Evolutionary conservation across 2,797 vertebrate genomes (phyloP), one percentile per base, ranked within the genome.

Genomic region (Petrocephalus schoutedeni): DNA sequence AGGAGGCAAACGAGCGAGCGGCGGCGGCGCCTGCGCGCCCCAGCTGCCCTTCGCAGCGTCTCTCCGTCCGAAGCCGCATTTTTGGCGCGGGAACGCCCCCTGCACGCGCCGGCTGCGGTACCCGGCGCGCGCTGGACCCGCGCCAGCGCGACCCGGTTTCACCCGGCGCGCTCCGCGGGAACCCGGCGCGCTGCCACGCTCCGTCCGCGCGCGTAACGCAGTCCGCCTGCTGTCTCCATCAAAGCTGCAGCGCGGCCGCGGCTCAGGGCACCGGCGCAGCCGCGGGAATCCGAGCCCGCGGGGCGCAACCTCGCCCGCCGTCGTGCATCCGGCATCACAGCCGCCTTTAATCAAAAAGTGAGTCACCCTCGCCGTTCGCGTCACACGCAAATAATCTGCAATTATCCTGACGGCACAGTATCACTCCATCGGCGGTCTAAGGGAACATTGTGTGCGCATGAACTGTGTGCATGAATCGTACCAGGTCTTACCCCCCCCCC

Each of bases 131-230:
- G 89, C 89, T 90, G 91, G 90, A 87, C 71, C 54, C 14, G 51
- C 88, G 91, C 91, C 91, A 91, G 87, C 80, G n/a, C 87, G 89
- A 90, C 91, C 91, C 88, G 86, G 12, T 90, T 91, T 91, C 90
- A 90, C 90, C 91, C 71, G 71, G 85, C 86, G 56, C 90, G 59
- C 74, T 21, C 57, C 83, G 87, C 87, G 67, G 87, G 58, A 88
- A 80, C 59, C 56, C 80, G 28, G 57, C 58, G 80, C 87, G 90
- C 89, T 87, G 90, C 88, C 91, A 92, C 92, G 91, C 92, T 94
- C 94, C 92, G 92, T 93, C 91, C 91, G 91, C 93, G 93, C 91
- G 91, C 93, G 93, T 94, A 95, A 95, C 93, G 88, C 87, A 92
- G 95, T 91, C 91, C 89, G 84, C 85, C 85, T 64, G 80, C 80